phyloP scores from a whole-genome alignment of 2,797 vertebrate genomes.

The Gouania willdenowi region DNA sequence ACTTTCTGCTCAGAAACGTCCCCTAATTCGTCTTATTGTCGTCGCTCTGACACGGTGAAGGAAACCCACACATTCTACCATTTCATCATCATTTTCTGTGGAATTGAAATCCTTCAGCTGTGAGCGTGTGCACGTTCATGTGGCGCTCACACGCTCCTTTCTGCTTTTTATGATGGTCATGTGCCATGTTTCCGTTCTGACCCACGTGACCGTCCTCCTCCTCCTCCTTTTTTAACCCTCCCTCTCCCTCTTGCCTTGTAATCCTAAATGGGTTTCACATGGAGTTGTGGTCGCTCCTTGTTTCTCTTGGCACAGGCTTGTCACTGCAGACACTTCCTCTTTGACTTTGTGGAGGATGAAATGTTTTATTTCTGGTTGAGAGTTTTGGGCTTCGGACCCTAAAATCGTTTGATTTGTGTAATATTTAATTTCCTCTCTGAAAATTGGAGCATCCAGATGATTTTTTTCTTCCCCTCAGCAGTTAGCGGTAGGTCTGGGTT shows the following conservation, averaged over 20 bases:
- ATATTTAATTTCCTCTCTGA: slow-evolving; percentile 90
- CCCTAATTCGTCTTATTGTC: slow-evolving; percentile 1
- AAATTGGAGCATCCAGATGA: slow-evolving; percentile 80
- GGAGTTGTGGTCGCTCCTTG: slow-evolving; percentile 85
- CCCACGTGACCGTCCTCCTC: slow-evolving; percentile 45
- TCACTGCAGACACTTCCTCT: slow-evolving; percentile 84
- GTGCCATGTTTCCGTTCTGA: slow-evolving; percentile 55
- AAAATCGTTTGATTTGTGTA: slow-evolving; percentile 82
- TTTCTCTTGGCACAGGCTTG: slow-evolving; percentile 85
- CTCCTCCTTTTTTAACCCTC: slow-evolving; percentile 27
- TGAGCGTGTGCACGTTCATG: slow-evolving; percentile 24
- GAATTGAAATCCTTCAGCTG: slow-evolving; percentile 44
- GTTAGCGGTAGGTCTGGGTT: slow-evolving; percentile 5
- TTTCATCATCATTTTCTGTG: slow-evolving; percentile 46
- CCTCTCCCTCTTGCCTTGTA: slow-evolving; percentile 65
- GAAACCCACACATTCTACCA: slow-evolving; percentile 6
- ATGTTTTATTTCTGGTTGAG: slow-evolving; percentile 82
- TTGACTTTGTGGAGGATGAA: slow-evolving; percentile 83
- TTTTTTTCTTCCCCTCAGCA: slow-evolving; percentile 23
- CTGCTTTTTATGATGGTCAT: slow-evolving; percentile 61
- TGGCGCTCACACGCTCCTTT: slow-evolving; percentile 21
- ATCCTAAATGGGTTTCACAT: slow-evolving; percentile 88
- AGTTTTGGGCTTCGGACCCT: slow-evolving; percentile 56
- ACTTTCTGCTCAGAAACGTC: no score
- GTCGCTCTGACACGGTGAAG: slow-evolving; percentile 18